phyloP scores from a whole-genome alignment of 2,888 invertebrate genomes.

The Eretmocerus hayati region DNA sequence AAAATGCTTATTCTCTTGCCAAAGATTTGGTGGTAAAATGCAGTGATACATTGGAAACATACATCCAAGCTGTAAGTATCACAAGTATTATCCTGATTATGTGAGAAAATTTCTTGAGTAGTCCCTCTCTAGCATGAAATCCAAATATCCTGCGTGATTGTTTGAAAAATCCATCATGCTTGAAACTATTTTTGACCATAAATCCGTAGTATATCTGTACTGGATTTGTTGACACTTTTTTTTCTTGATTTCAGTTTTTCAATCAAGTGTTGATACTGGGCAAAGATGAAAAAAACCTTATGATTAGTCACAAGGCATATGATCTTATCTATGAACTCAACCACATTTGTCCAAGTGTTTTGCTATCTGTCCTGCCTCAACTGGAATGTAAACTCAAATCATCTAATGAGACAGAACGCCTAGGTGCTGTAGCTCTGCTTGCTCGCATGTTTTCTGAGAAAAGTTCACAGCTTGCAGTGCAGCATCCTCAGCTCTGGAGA shows the following conservation, averaged over 20 bases:
- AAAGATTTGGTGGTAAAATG: conserved; percentile 89
- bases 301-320: conserved; percentile 80
- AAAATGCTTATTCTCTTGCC: conserved; percentile 83
- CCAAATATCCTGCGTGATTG: no score
- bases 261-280: conserved; percentile 91
- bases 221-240: neutral
- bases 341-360: conserved; percentile 80
- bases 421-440: conserved; percentile 80
- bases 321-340: conserved; percentile 95
- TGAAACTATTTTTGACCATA: no score
- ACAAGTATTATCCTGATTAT: no score
- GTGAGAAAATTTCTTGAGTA: no score
- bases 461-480: conserved; percentile 79
- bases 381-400: conserved; percentile 93
- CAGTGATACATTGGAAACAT: conserved; percentile 85
- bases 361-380: conserved; percentile 85
- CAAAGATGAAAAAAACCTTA: conserved; percentile 74
- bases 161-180: no score
- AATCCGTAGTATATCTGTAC: no score
- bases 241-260: conserved; percentile 65
- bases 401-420: conserved; percentile 78
- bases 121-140: no score
- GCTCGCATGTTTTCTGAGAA: conserved; percentile 97
- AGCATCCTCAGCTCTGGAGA: conserved; percentile 82
- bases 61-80: conserved; percentile 87